Base-by-base conservation (phyloP, 2,888 invertebrate species). In the Saturnia pavonia region DNA sequence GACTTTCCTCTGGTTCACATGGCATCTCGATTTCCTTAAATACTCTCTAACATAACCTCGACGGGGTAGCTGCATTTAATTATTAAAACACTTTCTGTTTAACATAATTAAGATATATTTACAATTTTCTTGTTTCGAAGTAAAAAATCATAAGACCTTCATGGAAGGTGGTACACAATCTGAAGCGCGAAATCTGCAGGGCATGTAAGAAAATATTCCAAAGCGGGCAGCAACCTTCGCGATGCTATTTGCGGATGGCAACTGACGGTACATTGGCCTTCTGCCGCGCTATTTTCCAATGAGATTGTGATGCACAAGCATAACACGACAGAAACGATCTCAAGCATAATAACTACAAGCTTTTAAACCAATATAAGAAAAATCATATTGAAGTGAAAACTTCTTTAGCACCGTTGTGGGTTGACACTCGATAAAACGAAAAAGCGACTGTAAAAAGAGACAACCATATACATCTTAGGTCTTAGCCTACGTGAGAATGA, bases 191-290 rank as follows among this genome's bases (percentile, higher is more conserved):
- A 85, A 83, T 85, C 76, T 78, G 78, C 79, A 83, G 79, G 82
- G 83, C 78, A 77, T 82, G 79, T 79, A 82, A 83, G 78, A 75
- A 85, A 86, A 87, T 88, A 87, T 85, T 84, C 87, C 86, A 86
- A 88, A 88, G 87, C 88, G 86, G 88, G 88, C 87, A 87, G 88
- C 86, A 88, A 91, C 88, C 88, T 89, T 89, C 88, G 84, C 78
- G 75, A 77, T 86, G 87, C 92, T 92, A 92, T 92, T 92, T 92
- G 88, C 79, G 89, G 88, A 85, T 82, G 79, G 82, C 83, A 82
- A 82, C 82, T 81, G 84, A 78, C 85, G 83, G 91, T 91, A 88
- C 91, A 82, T 92, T 91, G 91, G 91, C 92, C 91, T 91, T 90
- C 88, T 87, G 85, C 77, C 80, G 85, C 84, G 87, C 88, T 87